Conservation (phyloP, 2,888 invertebrate species). For the Drosophila monieri region DNA sequence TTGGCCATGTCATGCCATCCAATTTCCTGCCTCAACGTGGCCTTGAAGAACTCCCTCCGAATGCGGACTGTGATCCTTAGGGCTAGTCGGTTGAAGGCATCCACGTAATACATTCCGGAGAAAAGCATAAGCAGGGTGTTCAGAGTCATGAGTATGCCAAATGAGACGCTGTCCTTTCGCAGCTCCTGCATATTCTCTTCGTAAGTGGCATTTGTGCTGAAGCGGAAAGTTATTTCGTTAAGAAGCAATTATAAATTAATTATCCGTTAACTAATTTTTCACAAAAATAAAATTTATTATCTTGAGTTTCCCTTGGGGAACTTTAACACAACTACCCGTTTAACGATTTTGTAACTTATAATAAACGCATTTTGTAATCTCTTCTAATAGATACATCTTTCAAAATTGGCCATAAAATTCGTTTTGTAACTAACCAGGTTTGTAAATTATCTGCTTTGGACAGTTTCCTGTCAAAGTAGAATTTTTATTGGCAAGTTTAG, state of each 20-base stretch:
- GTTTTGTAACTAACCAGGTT: not conserved
- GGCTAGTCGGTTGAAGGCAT: constrained; percentile 87
- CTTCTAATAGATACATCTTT: not conserved
- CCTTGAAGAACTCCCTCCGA: constrained; percentile 86
- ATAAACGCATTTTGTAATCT: not conserved
- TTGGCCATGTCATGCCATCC: constrained; percentile 89
- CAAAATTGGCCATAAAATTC: not conserved
- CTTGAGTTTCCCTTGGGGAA: not conserved
- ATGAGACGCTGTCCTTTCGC: constrained; percentile 87
- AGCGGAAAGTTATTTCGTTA: too few relatives aligned
- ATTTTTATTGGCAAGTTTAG: not conserved
- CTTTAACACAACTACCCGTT: too few relatives aligned
- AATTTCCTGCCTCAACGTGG: constrained; percentile 89
- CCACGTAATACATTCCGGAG: constrained; percentile 87
- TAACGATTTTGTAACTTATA: not conserved
- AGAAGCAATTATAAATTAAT: not conserved
- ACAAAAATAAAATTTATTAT: not conserved
- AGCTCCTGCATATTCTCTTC: constrained; percentile 86
- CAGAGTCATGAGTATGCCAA: constrained; percentile 86
- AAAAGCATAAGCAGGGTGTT: constrained; percentile 86
- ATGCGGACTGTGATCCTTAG: constrained; percentile 86
- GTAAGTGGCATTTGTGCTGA: constrained; percentile 85
- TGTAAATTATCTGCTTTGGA: not conserved
- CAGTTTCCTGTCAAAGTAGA: not conserved
- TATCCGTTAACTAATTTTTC: not conserved